A percentile compares a stretch with the other conserved stretches of the same genome.
phyloP scores from a whole-genome alignment of 2,113 vertebrate species.

The pig (Sus scrofa) region DNA sequence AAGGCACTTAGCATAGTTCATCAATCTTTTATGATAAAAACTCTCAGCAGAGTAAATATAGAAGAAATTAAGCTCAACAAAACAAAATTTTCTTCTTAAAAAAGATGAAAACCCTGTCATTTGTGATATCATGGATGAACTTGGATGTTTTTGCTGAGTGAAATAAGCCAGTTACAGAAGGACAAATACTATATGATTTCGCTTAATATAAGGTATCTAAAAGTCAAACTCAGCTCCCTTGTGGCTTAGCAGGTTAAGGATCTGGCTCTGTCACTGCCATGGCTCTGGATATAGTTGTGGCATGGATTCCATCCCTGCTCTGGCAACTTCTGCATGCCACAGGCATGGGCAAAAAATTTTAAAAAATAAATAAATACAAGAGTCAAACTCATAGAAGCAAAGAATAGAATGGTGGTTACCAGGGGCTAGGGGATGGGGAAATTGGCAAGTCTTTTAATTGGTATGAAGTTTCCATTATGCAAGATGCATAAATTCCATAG shows the following conservation, averaged over 20 bases:
- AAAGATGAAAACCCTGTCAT: neutral
- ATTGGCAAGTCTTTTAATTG: neutral
- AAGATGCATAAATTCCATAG: neutral
- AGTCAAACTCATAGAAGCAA: neutral
- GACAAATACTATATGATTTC: neutral
- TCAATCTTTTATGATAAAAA: neutral
- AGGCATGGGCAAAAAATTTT: no score
- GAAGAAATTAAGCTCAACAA: neutral
- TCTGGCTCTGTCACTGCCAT: no score
- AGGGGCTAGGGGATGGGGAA: no score
- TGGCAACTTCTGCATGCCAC: no score
- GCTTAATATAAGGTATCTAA: neutral
- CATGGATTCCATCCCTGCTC: no score
- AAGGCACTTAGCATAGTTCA: neutral
- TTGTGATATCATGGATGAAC: neutral
- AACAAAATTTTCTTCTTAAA: neutral
- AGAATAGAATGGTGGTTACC: neutral
- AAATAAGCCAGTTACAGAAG: neutral
- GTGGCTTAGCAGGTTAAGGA: no score
- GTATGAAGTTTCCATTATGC: neutral
- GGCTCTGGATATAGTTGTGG: no score
- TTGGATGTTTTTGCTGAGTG: neutral
- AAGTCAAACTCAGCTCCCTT: neutral
- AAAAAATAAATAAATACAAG: neutral
- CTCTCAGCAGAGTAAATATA: neutral